Base-by-base conservation (phyloP, 1,140 invertebrate genomes). In the Drosophila sulfurigaster region DNA sequence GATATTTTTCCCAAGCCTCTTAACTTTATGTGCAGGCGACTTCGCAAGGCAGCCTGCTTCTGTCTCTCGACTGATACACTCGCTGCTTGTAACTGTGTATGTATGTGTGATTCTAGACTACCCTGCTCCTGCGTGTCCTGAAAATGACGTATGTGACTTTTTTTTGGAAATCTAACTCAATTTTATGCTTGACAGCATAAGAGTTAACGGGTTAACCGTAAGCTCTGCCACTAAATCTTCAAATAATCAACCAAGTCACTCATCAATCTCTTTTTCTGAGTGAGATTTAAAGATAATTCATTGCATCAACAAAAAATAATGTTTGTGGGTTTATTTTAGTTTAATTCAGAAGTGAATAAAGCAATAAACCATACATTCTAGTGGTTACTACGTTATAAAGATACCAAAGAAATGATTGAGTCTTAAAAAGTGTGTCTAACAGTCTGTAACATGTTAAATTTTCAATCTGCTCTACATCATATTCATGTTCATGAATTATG, bases 251-350 rank as follows among this genome's bases (percentile, higher is more conserved):
- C 32, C 38, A 43, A 38, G 28, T 46, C 20, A 3, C 6, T 15
- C 13, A 59, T 76, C 52, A 46, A 83, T 81, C 72, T 80, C 43
- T 64, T 57, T 68, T 51, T 68, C 28, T 20, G 11, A 13, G 49
- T n/a, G 4, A 6, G 11, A 52, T 52, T 38, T 28, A 43, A 13
- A 57, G 1, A 38, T 2, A 15, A 16, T 11, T 16, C 1, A 10
- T 43, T 13, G 2, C 5, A 38, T 38, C 20, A 25, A 25, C 20
- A 25, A 25, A 25, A 25, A 25, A 25, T 25, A 25, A 25, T 25
- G 3, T 25, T 20, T 3, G 20, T 20, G 3, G 20, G 1, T 25
- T 25, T 25, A 25, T 25, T 38, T 38, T 38, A 38, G 35, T 38
- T 38, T 38, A 4, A 25, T 25, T 25, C 3, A 25, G 20, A 25